Evolutionary conservation across 2,888 invertebrate species (phyloP), one percentile per base, ranked within the genome.

Genomic region (Agelastica alni): DNA sequence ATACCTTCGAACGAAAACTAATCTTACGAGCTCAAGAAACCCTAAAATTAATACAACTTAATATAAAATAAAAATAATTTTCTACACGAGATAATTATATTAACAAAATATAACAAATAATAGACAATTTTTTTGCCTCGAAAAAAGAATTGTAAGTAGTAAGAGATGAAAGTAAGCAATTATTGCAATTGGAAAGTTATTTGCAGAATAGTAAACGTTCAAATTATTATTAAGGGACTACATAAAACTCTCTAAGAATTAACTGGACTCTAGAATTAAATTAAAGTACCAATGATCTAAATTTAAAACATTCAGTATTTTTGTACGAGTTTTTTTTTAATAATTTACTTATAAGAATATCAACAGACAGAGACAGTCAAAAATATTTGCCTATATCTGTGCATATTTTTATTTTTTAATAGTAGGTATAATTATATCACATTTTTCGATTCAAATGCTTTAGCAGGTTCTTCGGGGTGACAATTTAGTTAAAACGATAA

Each of bases 341-440:
- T 53, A 46, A 58, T 60, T 54, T 55, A 53, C 51, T 56, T 54
- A 59, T 32, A 57, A 56, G 56, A 57, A 60, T 57, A 56, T 49
- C 53, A 56, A 59, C 58, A 59, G 59, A 59, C 54, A 58, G 44
- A 45, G 57, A 61, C 61, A 59, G 56, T 53, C 48, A 59, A 62
- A 60, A 61, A 61, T 63, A 62, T 61, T 58, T 61, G 61, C 53
- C 59, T 42, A 53, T 53, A 61, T 52, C 57, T 55, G 55, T 45
- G 45, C 45, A 53, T 46, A 45, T 49, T 54, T 42, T 31, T 37
- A 7, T 55, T 62, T 56, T 53, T 59, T 59, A 61, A 58, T 62
- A 67, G 67, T 68, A n/a, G n/a, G n/a, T n/a, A 68, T 61, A 68
- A 58, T 57, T 65, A 65, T 68, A 66, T 63, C 63, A 63, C 63